These are phyloP conservation scores for Steinernema khuongi DNA, from an alignment of 1,140 invertebrate species.

Conservation along the genomic window DNA sequence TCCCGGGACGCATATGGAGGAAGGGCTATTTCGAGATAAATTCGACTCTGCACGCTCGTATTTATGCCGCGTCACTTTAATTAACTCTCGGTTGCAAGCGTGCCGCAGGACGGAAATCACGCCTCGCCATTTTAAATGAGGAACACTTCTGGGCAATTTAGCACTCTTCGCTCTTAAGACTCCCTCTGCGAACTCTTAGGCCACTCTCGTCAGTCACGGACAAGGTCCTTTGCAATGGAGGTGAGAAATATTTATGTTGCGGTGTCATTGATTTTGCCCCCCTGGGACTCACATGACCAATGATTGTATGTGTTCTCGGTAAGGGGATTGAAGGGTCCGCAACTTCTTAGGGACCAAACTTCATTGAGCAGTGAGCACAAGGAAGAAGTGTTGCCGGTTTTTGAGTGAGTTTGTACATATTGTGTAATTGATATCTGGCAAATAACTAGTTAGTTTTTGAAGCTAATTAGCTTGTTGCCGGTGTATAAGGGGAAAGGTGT, in stretches of 20 bases:
- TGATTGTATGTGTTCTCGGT: not conserved
- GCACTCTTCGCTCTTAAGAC: not conserved
- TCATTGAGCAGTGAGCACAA: too few species aligned
- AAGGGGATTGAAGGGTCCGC: too few species aligned
- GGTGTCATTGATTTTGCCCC: not conserved
- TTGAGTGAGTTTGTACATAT: not conserved
- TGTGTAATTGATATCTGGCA: not conserved
- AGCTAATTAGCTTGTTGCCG: too few species aligned
- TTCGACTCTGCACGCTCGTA: not conserved
- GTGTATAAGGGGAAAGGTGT: too few species aligned
- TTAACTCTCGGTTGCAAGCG: constrained; percentile 2
- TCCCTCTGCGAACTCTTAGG: not conserved
- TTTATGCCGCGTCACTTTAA: constrained; percentile 14
- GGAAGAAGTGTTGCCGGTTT: not conserved
- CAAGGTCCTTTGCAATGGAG: too few species aligned
- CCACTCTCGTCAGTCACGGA: not conserved
- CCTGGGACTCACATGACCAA: not conserved
- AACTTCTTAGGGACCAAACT: too few species aligned
- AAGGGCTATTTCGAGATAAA: not conserved
- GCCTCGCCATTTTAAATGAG: not conserved
- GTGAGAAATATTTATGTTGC: too few species aligned
- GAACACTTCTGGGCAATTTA: not conserved
- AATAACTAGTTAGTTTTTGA: too few species aligned
- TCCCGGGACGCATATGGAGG: not conserved
- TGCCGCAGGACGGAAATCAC: not conserved